Base-by-base conservation (phyloP, 2,888 invertebrate genomes). In the Pollenia amentaria region DNA sequence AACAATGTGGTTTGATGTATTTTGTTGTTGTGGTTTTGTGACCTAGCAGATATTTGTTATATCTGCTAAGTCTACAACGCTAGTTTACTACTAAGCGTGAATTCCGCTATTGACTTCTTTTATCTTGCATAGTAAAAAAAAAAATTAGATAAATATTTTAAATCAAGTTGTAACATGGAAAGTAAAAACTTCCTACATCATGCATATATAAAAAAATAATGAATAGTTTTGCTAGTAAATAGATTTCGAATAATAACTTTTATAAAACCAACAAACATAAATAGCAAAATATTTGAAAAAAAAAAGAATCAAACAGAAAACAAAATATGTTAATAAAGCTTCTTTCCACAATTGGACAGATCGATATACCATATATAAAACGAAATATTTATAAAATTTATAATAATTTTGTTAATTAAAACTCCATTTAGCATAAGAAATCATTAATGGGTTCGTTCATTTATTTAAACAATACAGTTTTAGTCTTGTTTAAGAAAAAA, bases 191-290 rank as follows among this genome's bases (percentile, higher is more conserved):
- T 75, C 62, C 64, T 53, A 53, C 51, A n/a, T 21, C 38, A 29
- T 38, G 18, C 16, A 42, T 57, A 65, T 44, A 7, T 42, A 62
- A 55, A 40, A 7, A 42, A 38, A 48, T 48, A 67, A 67, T 57
- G 48, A 67, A 69, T 67, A 81, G 81, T 75, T 46, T 48, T 70
- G 70, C 53, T 48, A 73, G 84, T 73, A 67, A 73, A 44, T 65
- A 73, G 78, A 38, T 65, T 57, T 60, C 44, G 10, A 70, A 72
- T 44, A 64, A 72, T 48, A 40, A 57, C 16, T n/a, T 21, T 14
- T 48, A 46, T 12, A 55, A 55, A 67, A 11, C 12, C 18, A 80
- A 72, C 53, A 60, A 29, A 48, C 21, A 67, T 11, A 29, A 51
- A 46, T 64, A 53, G 44, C 42, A 64, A 38, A 40, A 53, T 16